Percentiles rank a stretch among this genome's conserved stretches.
Conservation (phyloP, 23 tunicate genomes). For the Trididemnum nubilum region DNA sequence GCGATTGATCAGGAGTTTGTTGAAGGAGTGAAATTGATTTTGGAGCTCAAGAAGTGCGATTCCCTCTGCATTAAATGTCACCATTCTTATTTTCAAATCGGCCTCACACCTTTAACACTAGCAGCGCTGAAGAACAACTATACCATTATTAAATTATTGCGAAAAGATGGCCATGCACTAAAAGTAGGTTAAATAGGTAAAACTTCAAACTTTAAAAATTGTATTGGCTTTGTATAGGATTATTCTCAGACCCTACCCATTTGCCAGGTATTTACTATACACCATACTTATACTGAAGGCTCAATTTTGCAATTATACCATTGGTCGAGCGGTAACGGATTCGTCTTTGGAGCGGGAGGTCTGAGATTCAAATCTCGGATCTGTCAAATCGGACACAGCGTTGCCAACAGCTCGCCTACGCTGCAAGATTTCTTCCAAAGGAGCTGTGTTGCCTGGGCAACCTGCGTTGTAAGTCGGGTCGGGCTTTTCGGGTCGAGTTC, state of each 20-base stretch:
- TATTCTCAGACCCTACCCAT: no score
- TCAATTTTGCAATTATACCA: no score
- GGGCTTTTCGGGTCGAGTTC: no score
- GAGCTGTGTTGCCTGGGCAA: background rate
- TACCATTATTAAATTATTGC: background rate
- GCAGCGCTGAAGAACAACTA: conserved; percentile 5
- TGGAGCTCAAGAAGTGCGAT: background rate
- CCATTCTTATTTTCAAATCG: conserved; percentile 1
- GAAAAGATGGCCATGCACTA: background rate
- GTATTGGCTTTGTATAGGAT: no score
- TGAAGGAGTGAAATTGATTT: conserved; percentile 19
- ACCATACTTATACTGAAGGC: no score
- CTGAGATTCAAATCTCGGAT: background rate
- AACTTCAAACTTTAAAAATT: no score
- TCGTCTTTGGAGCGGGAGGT: background rate
- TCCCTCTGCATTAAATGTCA: background rate
- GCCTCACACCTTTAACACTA: background rate
- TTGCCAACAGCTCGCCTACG: background rate
- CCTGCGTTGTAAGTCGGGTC: no score
- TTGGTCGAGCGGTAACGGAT: no score
- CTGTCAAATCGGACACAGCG: background rate
- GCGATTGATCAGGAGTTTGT: conserved; percentile 18
- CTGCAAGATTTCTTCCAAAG: background rate
- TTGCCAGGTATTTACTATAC: no score
- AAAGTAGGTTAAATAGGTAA: no score